These are phyloP conservation scores for Tragelaphus strepsiceros DNA, from an alignment of 2,113 vertebrate species.

Conservation along the genomic window DNA sequence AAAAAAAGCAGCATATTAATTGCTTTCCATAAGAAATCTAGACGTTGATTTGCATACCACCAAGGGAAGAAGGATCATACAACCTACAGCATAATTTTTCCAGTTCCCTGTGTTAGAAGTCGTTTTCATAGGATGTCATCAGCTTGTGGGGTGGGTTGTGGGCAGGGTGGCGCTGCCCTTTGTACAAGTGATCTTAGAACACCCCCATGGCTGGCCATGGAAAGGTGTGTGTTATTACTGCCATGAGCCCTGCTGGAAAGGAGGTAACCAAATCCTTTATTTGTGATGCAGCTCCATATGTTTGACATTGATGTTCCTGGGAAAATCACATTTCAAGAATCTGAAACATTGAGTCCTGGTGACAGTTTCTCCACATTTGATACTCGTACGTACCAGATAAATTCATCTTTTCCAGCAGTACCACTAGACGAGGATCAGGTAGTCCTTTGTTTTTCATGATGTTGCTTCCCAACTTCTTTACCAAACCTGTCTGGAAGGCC, in stretches of 20 bases:
- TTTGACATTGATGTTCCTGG: conserved; percentile 97
- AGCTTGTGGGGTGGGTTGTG: neutral
- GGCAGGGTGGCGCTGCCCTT: neutral
- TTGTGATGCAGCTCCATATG: conserved; percentile 90
- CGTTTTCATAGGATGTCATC: neutral
- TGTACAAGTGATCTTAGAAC: neutral
- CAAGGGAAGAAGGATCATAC: neutral
- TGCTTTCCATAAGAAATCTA: neutral
- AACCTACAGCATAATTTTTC: neutral
- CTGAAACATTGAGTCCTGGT: conserved; percentile 92
- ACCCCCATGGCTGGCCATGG: neutral
- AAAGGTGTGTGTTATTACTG: neutral
- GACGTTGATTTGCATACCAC: neutral
- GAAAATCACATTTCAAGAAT: conserved; percentile 97
- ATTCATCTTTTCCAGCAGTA: neutral
- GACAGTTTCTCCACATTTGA: conserved; percentile 90
- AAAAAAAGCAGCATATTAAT: neutral
- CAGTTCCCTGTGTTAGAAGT: neutral
- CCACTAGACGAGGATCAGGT: neutral
- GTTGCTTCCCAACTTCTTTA: neutral
- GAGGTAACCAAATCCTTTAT: conserved; percentile 20
- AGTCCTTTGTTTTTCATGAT: neutral
- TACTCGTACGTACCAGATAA: conserved; percentile 86
- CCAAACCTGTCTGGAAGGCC: neutral
- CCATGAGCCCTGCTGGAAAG: neutral